Base-by-base conservation (phyloP, 2,888 invertebrate genomes). In the Scaeva pyrastri region DNA sequence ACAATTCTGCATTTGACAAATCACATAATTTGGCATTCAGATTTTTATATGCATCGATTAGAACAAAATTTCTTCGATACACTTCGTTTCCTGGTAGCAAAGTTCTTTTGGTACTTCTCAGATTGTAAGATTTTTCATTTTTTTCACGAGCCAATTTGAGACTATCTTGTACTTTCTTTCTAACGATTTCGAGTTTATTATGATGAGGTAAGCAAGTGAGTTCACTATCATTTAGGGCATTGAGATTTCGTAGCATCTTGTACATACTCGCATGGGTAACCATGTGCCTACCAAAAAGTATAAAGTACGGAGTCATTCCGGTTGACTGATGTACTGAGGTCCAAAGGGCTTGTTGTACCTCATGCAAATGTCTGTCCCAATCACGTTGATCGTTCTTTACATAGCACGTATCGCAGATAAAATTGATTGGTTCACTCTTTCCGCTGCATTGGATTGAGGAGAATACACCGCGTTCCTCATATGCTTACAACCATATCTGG, bases 381-480 rank as follows among this genome's bases (percentile, higher is more conserved):
- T n/a, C n/a, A n/a, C n/a, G n/a, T n/a, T n/a, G n/a, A n/a, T n/a
- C n/a, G n/a, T n/a, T n/a, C n/a, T n/a, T n/a, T n/a, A n/a, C n/a
- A n/a, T n/a, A n/a, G n/a, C n/a, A n/a, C n/a, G n/a, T n/a, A n/a
- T n/a, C n/a, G n/a, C n/a, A n/a, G n/a, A n/a, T n/a, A n/a, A n/a
- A n/a, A n/a, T n/a, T n/a, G n/a, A n/a, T n/a, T n/a, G n/a, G n/a
- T n/a, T n/a, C n/a, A n/a, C n/a, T n/a, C n/a, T n/a, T n/a, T n/a
- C n/a, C n/a, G n/a, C 45, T 4, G 66, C 50, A 16, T 66, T 66
- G 1, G 66, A 45, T 19, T 66, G 66, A 2, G 66, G 66, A 0
- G 36, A 66, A 16, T 66, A 66, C 31, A 66, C 5, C 1, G 66
- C 48, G 14, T 66, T 66, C 14, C 19, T 48, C 7, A 39, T 66